phyloP scores from a whole-genome alignment of 2,113 vertebrate species.

The Motacilla alba region DNA sequence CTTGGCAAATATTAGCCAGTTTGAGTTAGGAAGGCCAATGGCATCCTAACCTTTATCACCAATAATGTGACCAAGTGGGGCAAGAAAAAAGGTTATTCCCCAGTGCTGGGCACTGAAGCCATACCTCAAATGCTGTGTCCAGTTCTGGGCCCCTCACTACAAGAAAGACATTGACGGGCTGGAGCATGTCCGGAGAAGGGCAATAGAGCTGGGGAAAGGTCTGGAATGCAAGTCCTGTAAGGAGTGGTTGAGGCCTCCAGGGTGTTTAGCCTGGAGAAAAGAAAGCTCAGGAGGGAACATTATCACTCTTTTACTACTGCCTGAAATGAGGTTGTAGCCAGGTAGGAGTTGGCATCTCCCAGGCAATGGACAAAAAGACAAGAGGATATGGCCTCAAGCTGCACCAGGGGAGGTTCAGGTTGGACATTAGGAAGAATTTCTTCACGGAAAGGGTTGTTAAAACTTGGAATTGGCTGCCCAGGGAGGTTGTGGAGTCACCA shows the following conservation, averaged over 20 bases:
- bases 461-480: not conserved
- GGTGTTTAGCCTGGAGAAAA: not conserved
- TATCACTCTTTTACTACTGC: not conserved
- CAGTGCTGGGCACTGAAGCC: no score
- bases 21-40: not conserved
- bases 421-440: not conserved
- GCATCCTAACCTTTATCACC: not conserved
- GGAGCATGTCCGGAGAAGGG: rapidly evolving
- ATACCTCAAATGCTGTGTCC: rapidly evolving
- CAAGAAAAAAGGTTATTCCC: not conserved
- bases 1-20: not conserved
- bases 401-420: not conserved
- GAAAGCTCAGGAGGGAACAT: not conserved
- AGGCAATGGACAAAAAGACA: not conserved
- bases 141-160: not conserved
- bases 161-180: not conserved
- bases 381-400: not conserved
- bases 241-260: rapidly evolving
- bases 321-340: not conserved
- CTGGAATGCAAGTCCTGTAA: not conserved
- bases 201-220: no score
- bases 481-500: not conserved
- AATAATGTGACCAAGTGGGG: not conserved
- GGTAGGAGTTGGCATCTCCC: not conserved
- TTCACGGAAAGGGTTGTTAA: not conserved